These are phyloP conservation scores for Melipona beecheii DNA, from an alignment of 2,888 invertebrate genomes.

Conservation along the genomic window DNA sequence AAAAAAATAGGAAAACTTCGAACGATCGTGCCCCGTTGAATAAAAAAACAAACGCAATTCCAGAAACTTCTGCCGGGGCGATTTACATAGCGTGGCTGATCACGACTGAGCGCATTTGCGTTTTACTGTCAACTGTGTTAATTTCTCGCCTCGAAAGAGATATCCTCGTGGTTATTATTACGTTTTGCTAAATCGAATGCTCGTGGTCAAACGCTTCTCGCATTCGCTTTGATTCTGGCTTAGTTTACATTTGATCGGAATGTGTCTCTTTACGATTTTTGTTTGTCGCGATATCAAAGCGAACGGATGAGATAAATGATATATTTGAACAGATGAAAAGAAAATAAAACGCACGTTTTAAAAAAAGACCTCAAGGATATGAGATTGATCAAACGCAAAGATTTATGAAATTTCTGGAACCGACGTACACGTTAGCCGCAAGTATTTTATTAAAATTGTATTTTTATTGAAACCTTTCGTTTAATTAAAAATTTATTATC, in stretches of 20 bases:
- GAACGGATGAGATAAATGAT: not conserved
- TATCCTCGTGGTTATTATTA: not conserved
- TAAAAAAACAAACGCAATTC: not conserved
- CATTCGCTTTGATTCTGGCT: not conserved
- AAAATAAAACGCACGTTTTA: not conserved
- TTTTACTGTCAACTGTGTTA: not conserved
- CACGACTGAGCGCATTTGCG: not conserved
- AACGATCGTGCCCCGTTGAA: not conserved
- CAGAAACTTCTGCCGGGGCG: not conserved
- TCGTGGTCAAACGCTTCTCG: not conserved
- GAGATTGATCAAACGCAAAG: not conserved
- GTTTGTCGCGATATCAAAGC: not conserved
- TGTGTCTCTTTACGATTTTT: not conserved
- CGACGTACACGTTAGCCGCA: not conserved
- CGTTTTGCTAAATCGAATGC: no score
- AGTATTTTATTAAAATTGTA: no score
- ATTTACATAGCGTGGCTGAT: not conserved
- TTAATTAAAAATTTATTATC: not conserved
- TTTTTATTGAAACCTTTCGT: no score
- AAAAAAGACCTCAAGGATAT: no score
- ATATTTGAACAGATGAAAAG: not conserved
- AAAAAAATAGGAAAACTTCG: not conserved
- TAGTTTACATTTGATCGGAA: not conserved
- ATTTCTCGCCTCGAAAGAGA: not conserved
- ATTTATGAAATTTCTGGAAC: not conserved